Evolutionary conservation across 1,140 invertebrate genomes (phyloP).

Genomic region (Drosophila kanapiae): DNA sequence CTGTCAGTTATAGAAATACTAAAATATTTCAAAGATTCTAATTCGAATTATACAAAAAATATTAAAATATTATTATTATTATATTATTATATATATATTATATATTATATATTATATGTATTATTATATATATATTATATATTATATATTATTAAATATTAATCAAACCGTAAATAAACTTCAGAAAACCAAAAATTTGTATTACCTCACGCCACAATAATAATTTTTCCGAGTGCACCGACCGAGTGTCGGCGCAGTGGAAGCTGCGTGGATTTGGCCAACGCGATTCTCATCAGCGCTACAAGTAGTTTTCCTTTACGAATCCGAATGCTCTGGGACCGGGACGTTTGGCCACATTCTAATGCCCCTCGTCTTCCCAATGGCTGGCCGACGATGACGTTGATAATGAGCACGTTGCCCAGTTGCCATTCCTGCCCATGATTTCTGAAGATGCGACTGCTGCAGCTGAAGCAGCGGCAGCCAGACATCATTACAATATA

Average conservation of each 20-base stretch:
- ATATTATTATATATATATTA: no score
- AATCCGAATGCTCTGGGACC: conserved; percentile 56
- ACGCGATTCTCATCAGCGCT: conserved; percentile 69
- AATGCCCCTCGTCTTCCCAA: conserved; percentile 49
- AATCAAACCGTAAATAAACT: no score
- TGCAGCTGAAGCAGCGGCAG: conserved; percentile 39
- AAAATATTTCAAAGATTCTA: no score
- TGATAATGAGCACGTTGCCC: conserved; percentile 79
- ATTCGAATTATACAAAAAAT: no score
- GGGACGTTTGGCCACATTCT: conserved; percentile 55
- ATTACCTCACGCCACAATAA: background rate
- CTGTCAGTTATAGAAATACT: no score
- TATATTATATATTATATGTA: no score
- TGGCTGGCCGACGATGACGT: conserved; percentile 66
- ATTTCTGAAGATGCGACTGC: conserved; percentile 74
- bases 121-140: no score
- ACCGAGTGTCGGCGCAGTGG: conserved; percentile 29
- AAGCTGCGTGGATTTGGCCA: conserved; percentile 64
- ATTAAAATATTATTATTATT: no score
- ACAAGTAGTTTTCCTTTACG: conserved; percentile 73
- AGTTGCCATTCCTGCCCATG: conserved; percentile 51
- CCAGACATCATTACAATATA: conserved; percentile 84
- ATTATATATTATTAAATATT: no score
- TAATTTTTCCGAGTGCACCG: conserved; percentile 17
- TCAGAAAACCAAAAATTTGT: no score